Conservation (phyloP, 2,113 vertebrate species). For the Malurus melanocephalus region DNA sequence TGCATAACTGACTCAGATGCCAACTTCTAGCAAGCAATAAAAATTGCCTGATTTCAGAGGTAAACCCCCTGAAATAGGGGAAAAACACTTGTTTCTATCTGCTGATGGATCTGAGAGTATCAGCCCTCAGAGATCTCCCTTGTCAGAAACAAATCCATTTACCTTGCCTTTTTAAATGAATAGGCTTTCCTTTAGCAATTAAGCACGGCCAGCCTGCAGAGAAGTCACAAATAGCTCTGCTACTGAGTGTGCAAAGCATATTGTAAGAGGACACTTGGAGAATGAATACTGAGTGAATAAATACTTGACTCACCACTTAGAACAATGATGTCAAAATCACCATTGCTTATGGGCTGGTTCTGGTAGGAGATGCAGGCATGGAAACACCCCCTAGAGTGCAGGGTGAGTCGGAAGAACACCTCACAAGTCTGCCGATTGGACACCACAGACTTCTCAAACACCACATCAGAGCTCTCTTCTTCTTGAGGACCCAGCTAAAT, state of each 20-base stretch:
- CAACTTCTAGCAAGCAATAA: background rate
- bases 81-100: background rate
- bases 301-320: constrained; percentile 85
- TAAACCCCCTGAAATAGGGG: background rate
- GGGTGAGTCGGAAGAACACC: constrained; percentile 86
- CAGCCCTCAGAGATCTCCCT: background rate
- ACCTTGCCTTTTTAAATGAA: background rate
- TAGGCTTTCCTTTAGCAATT: background rate
- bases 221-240: background rate
- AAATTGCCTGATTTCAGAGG: background rate
- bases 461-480: constrained; percentile 81
- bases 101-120: background rate
- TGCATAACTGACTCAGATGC: background rate
- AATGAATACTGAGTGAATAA: background rate
- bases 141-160: background rate
- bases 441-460: constrained; percentile 85
- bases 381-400: constrained; percentile 90
- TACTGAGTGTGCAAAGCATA: background rate
- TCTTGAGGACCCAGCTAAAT: constrained; percentile 87
- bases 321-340: constrained; percentile 97
- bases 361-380: constrained; percentile 90
- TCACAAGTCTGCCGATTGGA: constrained; percentile 87
- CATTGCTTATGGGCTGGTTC: constrained; percentile 93
- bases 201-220: background rate
- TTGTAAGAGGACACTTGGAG: background rate